Conservation (phyloP, 1,140 invertebrate genomes). For the Reticulitermes speratus region DNA sequence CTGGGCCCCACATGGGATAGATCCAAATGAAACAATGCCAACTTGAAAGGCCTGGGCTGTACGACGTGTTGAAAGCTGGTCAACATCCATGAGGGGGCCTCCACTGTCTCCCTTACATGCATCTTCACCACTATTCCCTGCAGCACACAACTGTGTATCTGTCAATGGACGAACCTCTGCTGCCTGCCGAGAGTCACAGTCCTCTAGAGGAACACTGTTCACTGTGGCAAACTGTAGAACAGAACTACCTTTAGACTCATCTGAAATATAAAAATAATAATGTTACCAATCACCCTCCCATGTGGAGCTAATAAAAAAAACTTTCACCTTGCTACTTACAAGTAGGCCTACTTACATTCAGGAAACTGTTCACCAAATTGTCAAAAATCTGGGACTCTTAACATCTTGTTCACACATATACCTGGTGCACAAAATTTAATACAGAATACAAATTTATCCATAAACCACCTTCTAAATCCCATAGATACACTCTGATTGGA, state of each 20-base stretch:
- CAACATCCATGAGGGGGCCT: constrained; percentile 60
- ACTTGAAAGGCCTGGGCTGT: constrained; percentile 40
- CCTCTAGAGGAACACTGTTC: not conserved
- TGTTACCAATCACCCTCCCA: not conserved
- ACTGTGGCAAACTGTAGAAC: constrained; percentile 30
- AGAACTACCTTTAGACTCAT: constrained; percentile 1
- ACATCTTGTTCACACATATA: no score
- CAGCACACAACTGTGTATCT: constrained; percentile 31
- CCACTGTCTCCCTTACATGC: constrained; percentile 58
- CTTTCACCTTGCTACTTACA: no score
- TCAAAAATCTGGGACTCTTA: no score
- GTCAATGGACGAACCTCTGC: constrained; percentile 32
- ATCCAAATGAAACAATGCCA: constrained; percentile 57
- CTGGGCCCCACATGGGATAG: constrained; percentile 52
- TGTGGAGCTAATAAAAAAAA: no score
- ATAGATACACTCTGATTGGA: no score
- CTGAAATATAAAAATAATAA: constrained; percentile 18
- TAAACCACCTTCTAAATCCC: no score
- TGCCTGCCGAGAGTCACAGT: constrained; percentile 22
- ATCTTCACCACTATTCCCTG: constrained; percentile 32
- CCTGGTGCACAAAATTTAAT: no score
- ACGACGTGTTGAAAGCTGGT: constrained; percentile 39
- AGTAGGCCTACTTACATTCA: no score
- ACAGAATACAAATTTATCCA: no score
- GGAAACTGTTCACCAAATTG: no score